These are phyloP conservation scores for Oligia fasciuncula DNA, from an alignment of 2,888 invertebrate genomes.

Conservation along the genomic window DNA sequence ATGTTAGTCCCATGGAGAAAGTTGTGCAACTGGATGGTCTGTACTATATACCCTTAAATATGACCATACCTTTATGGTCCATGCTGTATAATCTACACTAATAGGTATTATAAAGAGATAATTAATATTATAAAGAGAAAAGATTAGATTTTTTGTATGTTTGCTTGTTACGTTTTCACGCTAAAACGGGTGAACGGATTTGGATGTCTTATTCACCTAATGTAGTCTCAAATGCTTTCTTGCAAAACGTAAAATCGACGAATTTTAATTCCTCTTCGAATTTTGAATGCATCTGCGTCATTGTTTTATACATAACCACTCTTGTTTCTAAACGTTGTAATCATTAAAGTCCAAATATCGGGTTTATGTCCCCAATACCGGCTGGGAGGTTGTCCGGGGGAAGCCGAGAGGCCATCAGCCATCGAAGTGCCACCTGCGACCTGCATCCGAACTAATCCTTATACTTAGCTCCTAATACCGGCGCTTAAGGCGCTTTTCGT, in stretches of 20 bases:
- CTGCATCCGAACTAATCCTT: conserved; percentile 46
- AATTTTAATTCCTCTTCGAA: neutral
- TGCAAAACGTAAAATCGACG: neutral
- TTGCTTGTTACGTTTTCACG: too few relatives aligned
- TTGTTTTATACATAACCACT: neutral
- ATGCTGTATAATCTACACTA: too few relatives aligned
- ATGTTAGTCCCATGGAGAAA: too few relatives aligned
- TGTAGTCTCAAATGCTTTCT: too few relatives aligned
- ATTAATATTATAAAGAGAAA: too few relatives aligned
- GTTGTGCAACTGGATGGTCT: too few relatives aligned
- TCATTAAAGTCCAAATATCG: conserved; percentile 32
- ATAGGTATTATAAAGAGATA: too few relatives aligned
- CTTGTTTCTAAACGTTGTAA: conserved; percentile 14
- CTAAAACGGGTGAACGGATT: too few relatives aligned
- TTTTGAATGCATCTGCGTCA: neutral
- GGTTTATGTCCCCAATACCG: conserved; percentile 44
- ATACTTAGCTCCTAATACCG: conserved; percentile 36
- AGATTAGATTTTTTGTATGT: too few relatives aligned
- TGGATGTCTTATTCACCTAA: neutral
- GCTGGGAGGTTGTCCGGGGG: conserved; percentile 12
- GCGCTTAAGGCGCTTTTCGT: conserved; percentile 7
- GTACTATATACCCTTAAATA: too few relatives aligned
- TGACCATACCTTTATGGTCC: too few relatives aligned
- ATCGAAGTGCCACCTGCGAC: conserved; percentile 57
- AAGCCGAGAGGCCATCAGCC: conserved; percentile 43